A percentile compares a stretch with the other conserved stretches of the same genome.
Evolutionary conservation across 1,140 invertebrate genomes (phyloP).

Genomic region (Theocolax elegans): DNA sequence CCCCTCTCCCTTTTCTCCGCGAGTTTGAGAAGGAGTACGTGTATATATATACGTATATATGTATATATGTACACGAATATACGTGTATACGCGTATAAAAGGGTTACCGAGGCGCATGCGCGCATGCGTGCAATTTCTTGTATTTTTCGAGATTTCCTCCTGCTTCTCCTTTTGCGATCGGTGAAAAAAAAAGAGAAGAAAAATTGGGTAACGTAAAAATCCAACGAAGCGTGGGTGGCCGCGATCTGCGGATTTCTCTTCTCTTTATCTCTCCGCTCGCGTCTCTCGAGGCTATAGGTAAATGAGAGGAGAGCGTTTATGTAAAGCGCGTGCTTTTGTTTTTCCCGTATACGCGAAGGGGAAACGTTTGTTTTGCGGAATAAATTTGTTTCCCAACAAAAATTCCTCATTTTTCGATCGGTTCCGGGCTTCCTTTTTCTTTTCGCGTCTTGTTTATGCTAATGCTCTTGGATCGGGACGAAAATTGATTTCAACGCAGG

Average conservation of each 20-base stretch:
- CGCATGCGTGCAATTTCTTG: constrained; percentile 57
- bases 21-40: too few relatives aligned
- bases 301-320: constrained; percentile 38
- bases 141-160: constrained; percentile 67
- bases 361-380: constrained; percentile 36
- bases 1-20: constrained; percentile 45
- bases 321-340: constrained; percentile 40
- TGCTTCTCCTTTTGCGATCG: constrained; percentile 49
- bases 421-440: background rate
- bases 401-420: constrained; percentile 27
- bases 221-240: constrained; percentile 45
- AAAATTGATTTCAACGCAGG: constrained; percentile 14
- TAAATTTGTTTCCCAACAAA: constrained; percentile 36
- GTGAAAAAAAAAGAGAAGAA: constrained; percentile 16
- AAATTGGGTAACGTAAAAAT: background rate
- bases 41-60: too few relatives aligned
- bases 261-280: constrained; percentile 23
- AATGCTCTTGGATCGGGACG: background rate
- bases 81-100: too few relatives aligned
- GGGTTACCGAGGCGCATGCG: constrained; percentile 39
- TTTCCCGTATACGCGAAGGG: constrained; percentile 21
- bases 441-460: constrained; percentile 19
- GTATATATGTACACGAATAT: too few relatives aligned
- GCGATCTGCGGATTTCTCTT: constrained; percentile 26
- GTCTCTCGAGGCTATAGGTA: constrained; percentile 40